Percentiles rank a stretch among this genome's conserved stretches.
These are phyloP conservation scores for Limonius californicus DNA, from an alignment of 1,140 invertebrate genomes.

Conservation along the genomic window DNA sequence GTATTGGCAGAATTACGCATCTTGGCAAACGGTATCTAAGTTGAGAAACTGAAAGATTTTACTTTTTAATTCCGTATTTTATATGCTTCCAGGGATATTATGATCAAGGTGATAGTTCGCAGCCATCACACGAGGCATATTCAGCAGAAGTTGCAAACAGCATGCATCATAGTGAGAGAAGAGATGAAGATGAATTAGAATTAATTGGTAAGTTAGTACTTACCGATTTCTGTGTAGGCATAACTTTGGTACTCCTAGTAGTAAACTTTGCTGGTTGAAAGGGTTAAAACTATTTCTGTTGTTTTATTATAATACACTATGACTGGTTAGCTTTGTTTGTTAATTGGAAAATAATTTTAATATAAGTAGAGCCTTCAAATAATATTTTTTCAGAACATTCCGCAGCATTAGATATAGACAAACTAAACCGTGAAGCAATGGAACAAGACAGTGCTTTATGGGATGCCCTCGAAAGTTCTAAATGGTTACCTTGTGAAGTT, in stretches of 20 bases:
- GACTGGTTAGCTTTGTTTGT: no score
- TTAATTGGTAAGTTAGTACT: constrained; percentile 53
- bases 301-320: no score
- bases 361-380: no score
- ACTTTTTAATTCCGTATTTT: not conserved
- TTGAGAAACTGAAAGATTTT: not conserved
- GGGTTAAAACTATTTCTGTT: no score
- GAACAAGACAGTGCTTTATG: constrained; percentile 71
- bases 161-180: constrained; percentile 31
- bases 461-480: constrained; percentile 76
- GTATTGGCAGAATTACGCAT: constrained; percentile 70
- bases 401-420: constrained; percentile 65
- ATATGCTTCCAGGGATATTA: constrained; percentile 47
- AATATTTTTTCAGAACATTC: constrained; percentile 73
- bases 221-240: no score
- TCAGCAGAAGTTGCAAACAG: constrained; percentile 23
- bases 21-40: constrained; percentile 52
- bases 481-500: constrained; percentile 67
- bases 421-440: constrained; percentile 67
- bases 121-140: constrained; percentile 32
- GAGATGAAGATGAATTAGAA: constrained; percentile 56
- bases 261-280: no score
- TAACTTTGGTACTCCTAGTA: no score
- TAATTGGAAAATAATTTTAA: no score
- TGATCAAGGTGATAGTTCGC: constrained; percentile 45